A percentile compares a stretch with the other conserved stretches of the same genome.
Conservation (phyloP, 2,797 vertebrate genomes). For the Erpetoichthys calabaricus region DNA sequence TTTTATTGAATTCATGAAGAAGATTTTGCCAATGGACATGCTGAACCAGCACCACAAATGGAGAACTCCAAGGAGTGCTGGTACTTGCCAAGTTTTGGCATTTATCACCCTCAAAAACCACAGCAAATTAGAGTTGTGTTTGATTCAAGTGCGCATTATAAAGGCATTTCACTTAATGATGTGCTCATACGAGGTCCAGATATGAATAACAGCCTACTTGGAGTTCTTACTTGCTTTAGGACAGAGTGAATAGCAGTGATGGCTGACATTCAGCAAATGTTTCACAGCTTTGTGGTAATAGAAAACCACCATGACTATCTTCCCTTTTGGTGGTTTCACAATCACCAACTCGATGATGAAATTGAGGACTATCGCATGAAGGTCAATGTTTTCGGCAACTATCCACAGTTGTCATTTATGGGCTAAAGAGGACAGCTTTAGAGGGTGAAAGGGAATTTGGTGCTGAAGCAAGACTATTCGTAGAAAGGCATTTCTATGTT, state of each 20-base stretch:
- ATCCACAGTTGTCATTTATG: conserved; percentile 15
- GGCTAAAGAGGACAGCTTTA: conserved; percentile 7
- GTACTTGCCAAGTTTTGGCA: background rate
- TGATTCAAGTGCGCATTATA: conserved; percentile 1
- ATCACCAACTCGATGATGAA: conserved; percentile 12
- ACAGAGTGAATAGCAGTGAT: conserved; percentile 9
- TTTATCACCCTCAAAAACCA: background rate
- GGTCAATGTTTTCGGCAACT: conserved; percentile 21
- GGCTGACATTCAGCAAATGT: conserved; percentile 13
- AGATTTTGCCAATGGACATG: conserved; percentile 3
- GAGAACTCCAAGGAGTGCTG: conserved; percentile 8
- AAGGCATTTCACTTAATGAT: conserved; percentile 2
- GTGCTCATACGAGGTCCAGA: conserved; percentile 7
- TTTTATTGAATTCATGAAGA: background rate
- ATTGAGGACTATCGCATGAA: conserved; percentile 16
- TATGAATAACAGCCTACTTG: conserved; percentile 9
- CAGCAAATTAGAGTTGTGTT: background rate
- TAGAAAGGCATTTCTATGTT: conserved; percentile 10
- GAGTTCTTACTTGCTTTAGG: conserved; percentile 6
- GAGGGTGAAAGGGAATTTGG: conserved; percentile 4
- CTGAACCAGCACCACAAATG: conserved; percentile 4
- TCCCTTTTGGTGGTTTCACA: conserved; percentile 11
- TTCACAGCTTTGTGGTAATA: conserved; percentile 8
- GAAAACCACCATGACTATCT: conserved; percentile 9
- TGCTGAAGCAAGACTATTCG: conserved; percentile 7